Conservation (phyloP, 2,113 vertebrate species). For the Oryzias woworae region DNA sequence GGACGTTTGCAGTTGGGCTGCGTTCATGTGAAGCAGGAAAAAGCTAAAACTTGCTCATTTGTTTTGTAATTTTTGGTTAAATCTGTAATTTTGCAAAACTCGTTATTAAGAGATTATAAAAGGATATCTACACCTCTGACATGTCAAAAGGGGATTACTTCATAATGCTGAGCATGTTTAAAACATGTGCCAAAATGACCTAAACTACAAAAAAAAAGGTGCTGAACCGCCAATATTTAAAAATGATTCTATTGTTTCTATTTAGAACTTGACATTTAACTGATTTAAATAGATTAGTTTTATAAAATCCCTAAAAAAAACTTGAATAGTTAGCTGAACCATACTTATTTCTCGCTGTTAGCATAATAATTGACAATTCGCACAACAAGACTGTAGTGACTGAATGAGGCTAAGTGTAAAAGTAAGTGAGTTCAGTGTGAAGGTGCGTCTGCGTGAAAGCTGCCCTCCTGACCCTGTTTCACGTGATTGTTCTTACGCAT, state of each 20-base stretch:
- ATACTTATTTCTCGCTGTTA: neutral
- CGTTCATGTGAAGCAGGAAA: too few species aligned
- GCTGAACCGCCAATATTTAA: too few species aligned
- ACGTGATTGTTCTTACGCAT: neutral
- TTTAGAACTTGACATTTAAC: too few species aligned
- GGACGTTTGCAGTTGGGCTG: neutral
- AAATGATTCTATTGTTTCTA: too few species aligned
- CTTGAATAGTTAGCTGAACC: too few species aligned
- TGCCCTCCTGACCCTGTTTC: neutral
- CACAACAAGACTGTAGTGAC: too few species aligned
- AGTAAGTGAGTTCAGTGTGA: neutral
- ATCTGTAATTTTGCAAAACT: constrained; percentile 2
- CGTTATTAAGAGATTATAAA: constrained; percentile 10
- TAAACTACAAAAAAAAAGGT: too few species aligned
- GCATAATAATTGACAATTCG: neutral
- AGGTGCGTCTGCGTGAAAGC: neutral
- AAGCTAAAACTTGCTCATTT: too few species aligned
- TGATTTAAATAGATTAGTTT: too few species aligned
- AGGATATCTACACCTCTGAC: neutral
- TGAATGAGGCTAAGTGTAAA: neutral
- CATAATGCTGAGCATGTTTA: too few species aligned
- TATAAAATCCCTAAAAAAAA: too few species aligned
- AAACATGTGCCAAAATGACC: too few species aligned
- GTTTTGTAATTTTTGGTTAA: constrained; percentile 1
- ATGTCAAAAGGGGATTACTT: neutral